phyloP scores from a whole-genome alignment of 2,797 vertebrate species.

The Fratercula arctica region DNA sequence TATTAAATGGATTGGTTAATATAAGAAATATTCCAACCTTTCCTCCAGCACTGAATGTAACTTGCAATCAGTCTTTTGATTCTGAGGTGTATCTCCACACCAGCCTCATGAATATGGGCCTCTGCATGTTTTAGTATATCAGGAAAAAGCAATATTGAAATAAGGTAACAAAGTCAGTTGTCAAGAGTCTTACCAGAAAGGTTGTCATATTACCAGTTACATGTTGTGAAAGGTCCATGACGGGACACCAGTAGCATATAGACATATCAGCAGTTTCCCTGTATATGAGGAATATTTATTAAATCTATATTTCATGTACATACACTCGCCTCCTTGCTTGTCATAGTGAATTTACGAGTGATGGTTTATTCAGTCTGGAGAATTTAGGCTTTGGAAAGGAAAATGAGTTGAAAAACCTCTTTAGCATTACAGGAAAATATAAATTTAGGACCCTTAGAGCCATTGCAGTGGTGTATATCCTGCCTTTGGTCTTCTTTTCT shows the following conservation, averaged over 20 bases:
- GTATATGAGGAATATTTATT: constrained; percentile 43
- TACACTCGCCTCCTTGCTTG: constrained; percentile 13
- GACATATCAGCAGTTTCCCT: background rate
- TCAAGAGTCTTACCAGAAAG: background rate
- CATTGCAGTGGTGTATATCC: constrained; percentile 27
- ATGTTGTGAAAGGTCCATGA: background rate
- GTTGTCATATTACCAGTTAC: background rate
- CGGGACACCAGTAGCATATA: background rate
- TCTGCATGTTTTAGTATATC: background rate
- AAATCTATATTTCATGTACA: constrained; percentile 62
- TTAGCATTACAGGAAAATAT: constrained; percentile 37
- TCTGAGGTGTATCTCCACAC: background rate
- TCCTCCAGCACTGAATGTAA: background rate
- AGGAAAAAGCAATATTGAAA: background rate
- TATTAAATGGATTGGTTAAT: background rate
- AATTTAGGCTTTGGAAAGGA: constrained; percentile 49
- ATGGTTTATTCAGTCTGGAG: constrained; percentile 30
- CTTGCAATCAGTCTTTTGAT: background rate
- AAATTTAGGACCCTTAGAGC: constrained; percentile 31
- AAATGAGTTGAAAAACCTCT: constrained; percentile 54
- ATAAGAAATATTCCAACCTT: background rate
- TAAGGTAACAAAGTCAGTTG: background rate
- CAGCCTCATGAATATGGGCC: background rate
- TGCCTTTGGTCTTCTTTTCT: constrained; percentile 39
- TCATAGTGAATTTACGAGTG: constrained; percentile 29